Conservation (phyloP, 2,888 invertebrate genomes). For the Tachina lurida region DNA sequence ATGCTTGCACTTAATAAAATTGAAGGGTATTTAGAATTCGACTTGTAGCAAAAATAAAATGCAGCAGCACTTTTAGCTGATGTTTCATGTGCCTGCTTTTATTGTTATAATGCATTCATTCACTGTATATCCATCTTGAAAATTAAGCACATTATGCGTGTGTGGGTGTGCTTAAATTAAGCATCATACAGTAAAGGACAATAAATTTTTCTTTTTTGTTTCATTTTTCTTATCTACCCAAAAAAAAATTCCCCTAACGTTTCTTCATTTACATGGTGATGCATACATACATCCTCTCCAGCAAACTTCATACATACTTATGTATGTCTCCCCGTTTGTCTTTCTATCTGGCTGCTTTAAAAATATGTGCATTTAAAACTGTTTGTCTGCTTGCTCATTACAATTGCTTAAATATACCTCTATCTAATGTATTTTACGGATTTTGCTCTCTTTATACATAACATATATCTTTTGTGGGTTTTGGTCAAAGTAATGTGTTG, state of each 20-base stretch:
- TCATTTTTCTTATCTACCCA: slow-evolving; percentile 17
- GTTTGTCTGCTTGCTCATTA: slow-evolving; percentile 58
- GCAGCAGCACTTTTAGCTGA: neutral
- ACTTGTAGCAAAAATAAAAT: neutral
- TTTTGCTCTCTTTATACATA: neutral
- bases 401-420: neutral
- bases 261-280: slow-evolving; percentile 6
- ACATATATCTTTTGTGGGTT: neutral
- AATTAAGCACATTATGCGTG: slow-evolving; percentile 52
- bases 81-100: slow-evolving; percentile 21
- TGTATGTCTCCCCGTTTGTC: neutral
- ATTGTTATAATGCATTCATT: slow-evolving; percentile 50
- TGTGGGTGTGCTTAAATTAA: slow-evolving; percentile 69
- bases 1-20: neutral
- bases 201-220: slow-evolving; percentile 54
- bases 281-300: slow-evolving; percentile 11
- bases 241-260: neutral
- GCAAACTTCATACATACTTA: neutral
- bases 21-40: slow-evolving; percentile 18
- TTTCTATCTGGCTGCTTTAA: neutral
- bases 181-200: slow-evolving; percentile 61
- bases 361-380: slow-evolving; percentile 50
- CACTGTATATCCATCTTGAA: slow-evolving; percentile 49
- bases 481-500: slow-evolving; percentile 55
- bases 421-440: slow-evolving; percentile 11